Conservation (phyloP, 2,888 invertebrate species). For the Macrophya alboannulata region DNA sequence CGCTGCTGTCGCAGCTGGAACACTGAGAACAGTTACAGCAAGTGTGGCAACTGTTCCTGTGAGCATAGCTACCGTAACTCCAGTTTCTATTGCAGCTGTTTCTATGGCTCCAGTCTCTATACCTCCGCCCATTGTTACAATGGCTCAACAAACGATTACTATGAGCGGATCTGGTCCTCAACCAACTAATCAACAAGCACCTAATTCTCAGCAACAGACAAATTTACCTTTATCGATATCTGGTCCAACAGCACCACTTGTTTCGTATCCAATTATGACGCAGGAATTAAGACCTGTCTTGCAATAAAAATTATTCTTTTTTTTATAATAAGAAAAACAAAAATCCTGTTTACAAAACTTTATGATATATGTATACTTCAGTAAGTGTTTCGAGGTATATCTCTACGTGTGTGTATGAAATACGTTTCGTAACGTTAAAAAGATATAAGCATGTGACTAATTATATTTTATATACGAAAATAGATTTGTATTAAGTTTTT, state of each 20-base stretch:
- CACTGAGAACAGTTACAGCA: conserved; percentile 82
- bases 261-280: conserved; percentile 87
- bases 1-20: conserved; percentile 78
- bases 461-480: conserved; percentile 51
- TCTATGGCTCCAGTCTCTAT: conserved; percentile 82
- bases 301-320: conserved; percentile 65
- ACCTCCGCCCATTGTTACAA: conserved; percentile 83
- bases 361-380: not conserved
- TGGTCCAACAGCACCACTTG: conserved; percentile 84
- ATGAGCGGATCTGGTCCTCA: conserved; percentile 78
- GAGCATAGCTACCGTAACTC: conserved; percentile 84
- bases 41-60: conserved; percentile 85
- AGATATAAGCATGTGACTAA: conserved; percentile 20
- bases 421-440: conserved; percentile 17
- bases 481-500: conserved; percentile 29
- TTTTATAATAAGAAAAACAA: conserved; percentile 64
- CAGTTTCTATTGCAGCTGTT: conserved; percentile 83
- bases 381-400: not conserved
- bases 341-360: not conserved
- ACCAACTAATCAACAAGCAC: conserved; percentile 77
- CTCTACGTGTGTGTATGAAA: not conserved
- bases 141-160: conserved; percentile 81
- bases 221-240: conserved; percentile 82
- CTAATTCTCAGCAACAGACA: conserved; percentile 79
- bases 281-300: conserved; percentile 80